These are phyloP conservation scores for Tridacna gigas DNA, from an alignment of 2,888 invertebrate genomes.

Conservation along the genomic window DNA sequence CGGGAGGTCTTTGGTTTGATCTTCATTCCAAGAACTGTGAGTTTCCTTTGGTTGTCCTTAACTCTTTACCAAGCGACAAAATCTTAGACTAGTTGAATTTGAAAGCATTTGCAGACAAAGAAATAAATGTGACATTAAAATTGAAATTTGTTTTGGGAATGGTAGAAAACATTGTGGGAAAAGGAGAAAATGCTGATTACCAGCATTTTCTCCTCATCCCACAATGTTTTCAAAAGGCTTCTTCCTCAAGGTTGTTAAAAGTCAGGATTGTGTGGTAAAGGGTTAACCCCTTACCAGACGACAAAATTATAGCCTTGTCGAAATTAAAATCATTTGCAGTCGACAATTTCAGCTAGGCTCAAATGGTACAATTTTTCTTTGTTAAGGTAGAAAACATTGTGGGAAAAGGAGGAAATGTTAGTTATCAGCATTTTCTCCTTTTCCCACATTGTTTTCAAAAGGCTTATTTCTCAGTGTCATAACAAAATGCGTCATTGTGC, in stretches of 20 bases:
- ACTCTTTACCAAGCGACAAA: not conserved
- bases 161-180: conserved; percentile 1
- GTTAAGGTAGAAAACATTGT: not conserved
- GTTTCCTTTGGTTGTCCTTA: too few relatives aligned
- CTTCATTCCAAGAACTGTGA: too few relatives aligned
- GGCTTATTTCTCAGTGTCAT: too few relatives aligned
- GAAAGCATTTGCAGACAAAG: not conserved
- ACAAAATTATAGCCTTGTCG: not conserved
- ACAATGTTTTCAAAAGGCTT: not conserved
- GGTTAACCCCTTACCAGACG: not conserved
- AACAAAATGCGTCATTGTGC: too few relatives aligned
- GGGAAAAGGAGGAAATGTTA: not conserved
- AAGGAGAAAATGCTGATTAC: not conserved
- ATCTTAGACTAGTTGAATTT: not conserved
- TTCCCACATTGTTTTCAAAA: not conserved
- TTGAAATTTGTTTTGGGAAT: too few relatives aligned
- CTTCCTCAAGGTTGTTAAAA: not conserved
- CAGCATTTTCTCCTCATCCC: not conserved
- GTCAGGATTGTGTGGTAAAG: not conserved
- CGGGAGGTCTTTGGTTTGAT: too few relatives aligned
- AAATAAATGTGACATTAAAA: too few relatives aligned
- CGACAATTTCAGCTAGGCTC: not conserved
- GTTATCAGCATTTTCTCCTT: not conserved
- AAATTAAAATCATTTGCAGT: not conserved
- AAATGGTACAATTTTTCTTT: too few relatives aligned